A percentile compares a stretch with the other conserved stretches of the same genome.
phyloP scores from a whole-genome alignment of 2,888 invertebrate species.

The Acanthosoma haemorrhoidale region DNA sequence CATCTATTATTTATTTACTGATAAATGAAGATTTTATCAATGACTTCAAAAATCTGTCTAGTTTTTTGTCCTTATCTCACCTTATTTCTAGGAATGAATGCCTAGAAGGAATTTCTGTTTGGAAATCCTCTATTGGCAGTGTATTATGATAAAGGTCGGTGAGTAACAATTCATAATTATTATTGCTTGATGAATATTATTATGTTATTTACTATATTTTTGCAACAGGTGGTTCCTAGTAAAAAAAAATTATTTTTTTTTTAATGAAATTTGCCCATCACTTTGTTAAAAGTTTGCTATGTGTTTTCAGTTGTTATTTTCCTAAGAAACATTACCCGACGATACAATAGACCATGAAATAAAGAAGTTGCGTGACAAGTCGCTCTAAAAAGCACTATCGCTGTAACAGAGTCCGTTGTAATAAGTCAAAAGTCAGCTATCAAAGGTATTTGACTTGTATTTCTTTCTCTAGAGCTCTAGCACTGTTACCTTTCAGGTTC shows the following conservation, averaged over 20 bases:
- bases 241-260: not conserved
- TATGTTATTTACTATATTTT: not conserved
- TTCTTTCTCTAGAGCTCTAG: conserved; percentile 9
- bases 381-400: not conserved
- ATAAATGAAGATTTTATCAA: conserved; percentile 26
- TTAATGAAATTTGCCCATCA: not conserved
- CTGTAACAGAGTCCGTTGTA: not conserved
- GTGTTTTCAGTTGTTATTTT: conserved; percentile 7
- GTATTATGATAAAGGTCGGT: not conserved
- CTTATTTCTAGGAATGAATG: conserved; percentile 24
- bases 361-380: not conserved
- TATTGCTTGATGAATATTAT: not conserved
- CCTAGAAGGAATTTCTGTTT: conserved; percentile 21
- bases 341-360: not conserved
- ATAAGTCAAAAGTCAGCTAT: not conserved
- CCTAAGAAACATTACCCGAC: not conserved
- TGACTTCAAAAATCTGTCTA: conserved; percentile 19
- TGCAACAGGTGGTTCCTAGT: not conserved
- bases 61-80: conserved; percentile 26
- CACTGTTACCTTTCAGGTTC: not conserved
- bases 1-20: conserved; percentile 27
- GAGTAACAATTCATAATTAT: not conserved
- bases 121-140: conserved; percentile 25
- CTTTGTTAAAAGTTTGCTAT: not conserved
- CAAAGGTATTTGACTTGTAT: conserved; percentile 6